phyloP scores from a whole-genome alignment of 2,888 invertebrate genomes.

The Dasysyrphus tricinctus region DNA sequence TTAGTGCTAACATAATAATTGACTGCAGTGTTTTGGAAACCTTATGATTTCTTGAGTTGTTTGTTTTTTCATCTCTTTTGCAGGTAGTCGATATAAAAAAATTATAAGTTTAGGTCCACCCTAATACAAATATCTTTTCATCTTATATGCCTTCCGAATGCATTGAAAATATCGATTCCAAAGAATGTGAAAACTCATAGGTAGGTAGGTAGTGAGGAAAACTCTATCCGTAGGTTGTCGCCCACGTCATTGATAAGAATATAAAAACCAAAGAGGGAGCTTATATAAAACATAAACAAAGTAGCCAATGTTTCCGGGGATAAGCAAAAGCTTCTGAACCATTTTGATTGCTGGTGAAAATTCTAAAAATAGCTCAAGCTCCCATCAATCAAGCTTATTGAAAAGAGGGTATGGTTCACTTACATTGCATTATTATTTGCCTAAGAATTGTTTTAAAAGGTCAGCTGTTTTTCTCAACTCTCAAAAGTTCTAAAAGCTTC shows the following conservation, averaged over 20 bases:
- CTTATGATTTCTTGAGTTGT: too few species aligned
- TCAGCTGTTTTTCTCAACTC: background rate
- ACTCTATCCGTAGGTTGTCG: background rate
- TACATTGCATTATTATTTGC: background rate
- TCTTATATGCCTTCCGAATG: background rate
- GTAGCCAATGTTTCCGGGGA: constrained; percentile 5
- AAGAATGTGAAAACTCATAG: background rate
- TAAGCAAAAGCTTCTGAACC: background rate
- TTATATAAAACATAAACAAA: background rate
- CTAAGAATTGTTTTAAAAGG: background rate
- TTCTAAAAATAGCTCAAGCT: constrained; percentile 8
- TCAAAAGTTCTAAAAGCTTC: background rate
- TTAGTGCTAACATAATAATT: too few species aligned
- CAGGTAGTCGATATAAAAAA: too few species aligned
- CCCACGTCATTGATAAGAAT: background rate
- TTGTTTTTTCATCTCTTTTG: too few species aligned
- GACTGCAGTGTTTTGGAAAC: too few species aligned
- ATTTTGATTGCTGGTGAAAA: background rate
- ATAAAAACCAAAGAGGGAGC: background rate
- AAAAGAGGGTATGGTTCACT: background rate
- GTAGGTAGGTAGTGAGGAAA: background rate
- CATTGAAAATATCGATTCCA: background rate
- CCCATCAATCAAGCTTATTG: background rate
- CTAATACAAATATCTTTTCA: background rate
- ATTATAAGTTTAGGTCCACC: too few species aligned